Evolutionary conservation across 2,113 vertebrate genomes (phyloP), one percentile per base, ranked within the genome.

Genomic region (Zosterops borbonicus): DNA sequence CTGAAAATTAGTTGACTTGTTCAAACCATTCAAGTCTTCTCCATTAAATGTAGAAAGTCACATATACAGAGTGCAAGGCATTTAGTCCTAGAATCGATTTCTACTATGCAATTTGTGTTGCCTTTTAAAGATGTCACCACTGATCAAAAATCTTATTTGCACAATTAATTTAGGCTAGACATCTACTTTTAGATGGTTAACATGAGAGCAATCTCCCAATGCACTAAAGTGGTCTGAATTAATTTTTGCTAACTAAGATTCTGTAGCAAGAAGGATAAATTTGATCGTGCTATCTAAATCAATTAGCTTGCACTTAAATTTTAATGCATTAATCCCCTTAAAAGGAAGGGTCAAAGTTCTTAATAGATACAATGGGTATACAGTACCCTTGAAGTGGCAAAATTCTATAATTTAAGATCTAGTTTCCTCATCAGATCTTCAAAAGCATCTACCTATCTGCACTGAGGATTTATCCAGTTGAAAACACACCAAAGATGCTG

Each of bases 1-100:
- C 5, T 35, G 25, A 82, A 68, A 85, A 59, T 44, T 20, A 37
- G 14, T 68, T 59, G 23, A 12, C 15, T 68, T 41, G 6, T 50
- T 89, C 55, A 46, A 74, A 63, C 5, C 46, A 19, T 9, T 55
- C 29, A 3, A 37, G 33, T 17, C 12, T 82, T 69, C 14, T 33
- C 4, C 16, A 8, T 12, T 14, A 8, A 65, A 65, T 4, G 1
- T 42, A 20, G 22, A 84, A 81, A 50, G 5, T 44, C 0, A 0
- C 19, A 53, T 63, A 37, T 10, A 31, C 5, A n/a, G 16, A 27
- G 20, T 20, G 7, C n/a, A 33, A 62, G 18, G 67, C 15, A 68
- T 80, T 94, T 59, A 49, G 46, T 63, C 29, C 64, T n/a, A 39
- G 50, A 85, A 82, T 65, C 77, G 7, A 35, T 62, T 92, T 90